Evolutionary conservation across 2,113 vertebrate genomes (phyloP).

Genomic region (Ivindomyrus marchei): DNA sequence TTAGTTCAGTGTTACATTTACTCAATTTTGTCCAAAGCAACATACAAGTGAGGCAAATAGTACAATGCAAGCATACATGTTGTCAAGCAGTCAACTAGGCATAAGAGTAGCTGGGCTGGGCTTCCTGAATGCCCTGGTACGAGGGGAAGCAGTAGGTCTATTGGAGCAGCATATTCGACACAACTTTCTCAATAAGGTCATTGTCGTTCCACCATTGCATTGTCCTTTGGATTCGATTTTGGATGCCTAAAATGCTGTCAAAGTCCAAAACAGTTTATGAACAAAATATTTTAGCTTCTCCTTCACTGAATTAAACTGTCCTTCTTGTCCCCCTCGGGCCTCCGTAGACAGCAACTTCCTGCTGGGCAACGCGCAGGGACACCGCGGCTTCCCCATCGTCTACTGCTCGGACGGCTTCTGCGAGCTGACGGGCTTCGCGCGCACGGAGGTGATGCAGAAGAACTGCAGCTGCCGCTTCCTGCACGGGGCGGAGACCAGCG

Average conservation of each 20-base stretch:
- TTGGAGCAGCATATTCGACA: neutral
- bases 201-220: neutral
- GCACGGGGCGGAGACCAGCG: slow-evolving; percentile 77
- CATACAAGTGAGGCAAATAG: too few relatives aligned
- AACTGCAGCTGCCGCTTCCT: slow-evolving; percentile 87
- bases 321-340: neutral
- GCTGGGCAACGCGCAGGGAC: slow-evolving; percentile 84
- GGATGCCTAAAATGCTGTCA: neutral
- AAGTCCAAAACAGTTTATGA: neutral
- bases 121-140: neutral
- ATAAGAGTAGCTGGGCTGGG: neutral
- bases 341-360: slow-evolving; percentile 91
- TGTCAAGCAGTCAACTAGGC: neutral
- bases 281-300: neutral
- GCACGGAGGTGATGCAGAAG: slow-evolving; percentile 95
- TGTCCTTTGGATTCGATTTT: neutral
- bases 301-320: neutral
- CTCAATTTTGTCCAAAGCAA: too few relatives aligned
- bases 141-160: neutral
- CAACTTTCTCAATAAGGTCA: neutral
- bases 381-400: slow-evolving; percentile 81
- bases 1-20: neutral
- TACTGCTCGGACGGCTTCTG: slow-evolving; percentile 97
- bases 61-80: neutral
- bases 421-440: slow-evolving; percentile 81